Evolutionary conservation across 1,140 invertebrate genomes (phyloP), one percentile per base, ranked within the genome.

Genomic region (Andrena cerasifolii): DNA sequence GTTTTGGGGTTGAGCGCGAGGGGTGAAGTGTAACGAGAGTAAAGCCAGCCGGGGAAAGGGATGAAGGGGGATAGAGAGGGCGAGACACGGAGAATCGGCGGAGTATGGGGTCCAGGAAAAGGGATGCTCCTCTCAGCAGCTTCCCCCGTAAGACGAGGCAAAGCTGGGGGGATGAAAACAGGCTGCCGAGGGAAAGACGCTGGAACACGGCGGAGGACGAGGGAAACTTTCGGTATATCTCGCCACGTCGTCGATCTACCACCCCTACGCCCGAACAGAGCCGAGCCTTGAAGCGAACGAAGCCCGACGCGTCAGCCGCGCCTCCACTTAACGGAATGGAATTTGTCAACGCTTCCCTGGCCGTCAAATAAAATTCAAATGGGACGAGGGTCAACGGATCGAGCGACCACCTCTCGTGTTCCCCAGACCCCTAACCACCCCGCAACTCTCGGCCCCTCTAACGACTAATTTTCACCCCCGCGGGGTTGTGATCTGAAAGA

Each of bases 301-400:
- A 86, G 85, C 56, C 40, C 80, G 82, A 85, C 86, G 78, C 84
- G 83, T 86, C 85, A 82, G 72, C 78, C 80, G 65, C 67, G 66
- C 54, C 62, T 51, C 78, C 73, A 82, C 83, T 88, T 87, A 88
- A 80, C 79, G 77, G 73, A 88, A 88, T 88, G 83, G 83, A 87
- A 88, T 88, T 88, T 87, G 84, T 88, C 87, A 86, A 82, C 74
- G 83, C 76, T 77, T 78, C 47, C 53, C 49, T 49, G 58, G 33
- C 76, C 76, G 79, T 85, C 83, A 82, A 84, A 87, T 86, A 83
- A 88, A 85, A 86, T 88, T 86, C 80, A 82, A 87, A 86, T 86
- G 80, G 83, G 76, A 80, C 76, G 74, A 78, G 74, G 83, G 85
- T 85, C 78, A 84, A 59, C 53, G 24, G 21, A 70, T 59, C 66